phyloP scores from a whole-genome alignment of 1,140 invertebrate species.

The Saccostrea echinata region DNA sequence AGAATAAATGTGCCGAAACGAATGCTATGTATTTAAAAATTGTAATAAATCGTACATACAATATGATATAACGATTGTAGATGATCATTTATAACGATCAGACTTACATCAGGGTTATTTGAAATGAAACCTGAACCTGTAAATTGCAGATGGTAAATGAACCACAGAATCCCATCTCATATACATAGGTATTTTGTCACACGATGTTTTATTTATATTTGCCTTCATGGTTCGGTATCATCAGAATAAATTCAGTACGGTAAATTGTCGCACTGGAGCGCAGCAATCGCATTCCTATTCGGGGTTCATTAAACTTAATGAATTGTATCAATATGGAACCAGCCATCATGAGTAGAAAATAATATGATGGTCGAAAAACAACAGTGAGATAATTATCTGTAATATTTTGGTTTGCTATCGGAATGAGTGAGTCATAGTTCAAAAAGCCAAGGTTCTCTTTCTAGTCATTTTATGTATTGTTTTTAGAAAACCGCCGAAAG shows the following conservation, averaged over 20 bases:
- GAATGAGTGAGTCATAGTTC: too few relatives aligned
- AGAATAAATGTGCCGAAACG: conserved; percentile 30
- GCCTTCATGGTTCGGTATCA: background rate
- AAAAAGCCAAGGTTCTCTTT: too few relatives aligned
- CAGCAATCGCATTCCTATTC: background rate
- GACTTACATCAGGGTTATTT: background rate
- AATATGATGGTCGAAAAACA: background rate
- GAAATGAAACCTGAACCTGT: background rate
- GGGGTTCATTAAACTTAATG: conserved; percentile 28
- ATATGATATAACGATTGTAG: background rate
- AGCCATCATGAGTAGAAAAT: background rate
- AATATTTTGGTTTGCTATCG: background rate
- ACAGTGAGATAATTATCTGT: background rate
- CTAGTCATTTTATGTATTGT: too few relatives aligned
- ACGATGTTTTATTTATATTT: conserved; percentile 3
- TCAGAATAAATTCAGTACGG: background rate
- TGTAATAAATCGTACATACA: conserved; percentile 4
- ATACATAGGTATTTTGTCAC: background rate
- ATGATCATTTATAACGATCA: background rate
- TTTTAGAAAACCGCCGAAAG: too few relatives aligned
- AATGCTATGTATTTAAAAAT: background rate
- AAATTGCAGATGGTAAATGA: too few relatives aligned
- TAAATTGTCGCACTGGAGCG: background rate
- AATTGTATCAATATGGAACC: background rate
- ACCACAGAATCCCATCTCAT: background rate